Evolutionary conservation across 2,888 invertebrate genomes (phyloP), one percentile per base, ranked within the genome.

Genomic region (Plemyria rubiginata): DNA sequence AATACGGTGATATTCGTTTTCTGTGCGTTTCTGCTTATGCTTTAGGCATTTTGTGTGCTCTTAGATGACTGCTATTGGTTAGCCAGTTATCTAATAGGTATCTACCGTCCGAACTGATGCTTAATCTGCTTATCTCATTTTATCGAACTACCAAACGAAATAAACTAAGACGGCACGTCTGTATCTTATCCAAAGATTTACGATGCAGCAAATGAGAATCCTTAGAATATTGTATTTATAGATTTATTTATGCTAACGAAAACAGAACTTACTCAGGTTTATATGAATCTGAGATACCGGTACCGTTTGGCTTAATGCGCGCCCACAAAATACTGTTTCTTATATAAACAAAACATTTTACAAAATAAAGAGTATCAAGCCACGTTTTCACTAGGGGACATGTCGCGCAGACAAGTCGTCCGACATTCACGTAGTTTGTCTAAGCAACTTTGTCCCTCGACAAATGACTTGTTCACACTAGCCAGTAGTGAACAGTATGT

Each of bases 141-240:
- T 38, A 22, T 52, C 55, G 62, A 66, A 62, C 63, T 65, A 55
- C 63, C 55, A 60, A 60, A 65, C 54, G 58, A 64, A 65, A 71
- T 72, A 69, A 69, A 70, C 67, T 36, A 57, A 67, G 64, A 46
- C 55, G 52, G 51, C 56, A 64, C 67, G 60, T 65, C 65, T 63
- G 66, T 67, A 61, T 71, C 67, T 72, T 71, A 73, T 69, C 66
- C 65, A 45, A 50, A 66, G 62, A 64, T 73, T 73, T 76, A 74
- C 70, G 73, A 69, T 61, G 28, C 59, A 55, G 60, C 67, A 68
- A 71, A 72, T 68, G 66, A 70, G 70, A 75, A 71, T 73, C 67
- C 62, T 58, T 15, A 49, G 67, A 70, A 70, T 70, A 67, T 67
- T 57, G 62, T 67, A 67, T 70, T 68, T 67, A 62, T 68, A 66